phyloP scores from a whole-genome alignment of 23 tunicate species.

The Styela plicata region DNA sequence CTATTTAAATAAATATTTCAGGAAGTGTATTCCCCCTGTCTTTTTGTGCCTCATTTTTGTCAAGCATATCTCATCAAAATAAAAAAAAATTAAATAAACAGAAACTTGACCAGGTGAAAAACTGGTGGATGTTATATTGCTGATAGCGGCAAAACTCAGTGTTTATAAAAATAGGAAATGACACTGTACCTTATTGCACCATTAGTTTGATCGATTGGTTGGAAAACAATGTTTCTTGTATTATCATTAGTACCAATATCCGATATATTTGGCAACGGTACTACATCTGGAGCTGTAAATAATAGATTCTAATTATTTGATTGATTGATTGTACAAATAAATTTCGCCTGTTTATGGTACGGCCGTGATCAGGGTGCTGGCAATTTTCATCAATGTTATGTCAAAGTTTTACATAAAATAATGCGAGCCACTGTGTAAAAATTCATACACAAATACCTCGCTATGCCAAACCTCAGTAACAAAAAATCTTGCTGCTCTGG shows the following conservation, averaged over 20 bases:
- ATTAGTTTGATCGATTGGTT: background rate
- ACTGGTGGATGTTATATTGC: background rate
- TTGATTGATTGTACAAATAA: too few species aligned
- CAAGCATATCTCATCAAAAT: too few species aligned
- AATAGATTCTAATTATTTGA: too few species aligned
- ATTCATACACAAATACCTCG: too few species aligned
- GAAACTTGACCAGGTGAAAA: background rate
- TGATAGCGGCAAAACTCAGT: background rate
- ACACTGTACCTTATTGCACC: background rate
- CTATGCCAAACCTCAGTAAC: too few species aligned
- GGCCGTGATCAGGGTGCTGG: too few species aligned
- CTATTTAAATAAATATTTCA: background rate
- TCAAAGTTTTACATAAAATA: background rate
- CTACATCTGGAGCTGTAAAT: background rate
- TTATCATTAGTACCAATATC: background rate
- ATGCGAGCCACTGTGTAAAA: background rate
- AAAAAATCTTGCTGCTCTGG: too few species aligned
- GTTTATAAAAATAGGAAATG: background rate
- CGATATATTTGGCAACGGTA: background rate
- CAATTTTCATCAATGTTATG: background rate
- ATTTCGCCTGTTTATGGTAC: too few species aligned
- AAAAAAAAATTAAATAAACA: too few species aligned
- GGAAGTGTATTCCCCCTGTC: too few species aligned
- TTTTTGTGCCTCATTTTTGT: too few species aligned
- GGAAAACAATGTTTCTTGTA: background rate